A percentile compares a stretch with the other conserved stretches of the same genome.
Conservation (phyloP, 2,797 vertebrate genomes). For the Enteromius fasciolatus region DNA sequence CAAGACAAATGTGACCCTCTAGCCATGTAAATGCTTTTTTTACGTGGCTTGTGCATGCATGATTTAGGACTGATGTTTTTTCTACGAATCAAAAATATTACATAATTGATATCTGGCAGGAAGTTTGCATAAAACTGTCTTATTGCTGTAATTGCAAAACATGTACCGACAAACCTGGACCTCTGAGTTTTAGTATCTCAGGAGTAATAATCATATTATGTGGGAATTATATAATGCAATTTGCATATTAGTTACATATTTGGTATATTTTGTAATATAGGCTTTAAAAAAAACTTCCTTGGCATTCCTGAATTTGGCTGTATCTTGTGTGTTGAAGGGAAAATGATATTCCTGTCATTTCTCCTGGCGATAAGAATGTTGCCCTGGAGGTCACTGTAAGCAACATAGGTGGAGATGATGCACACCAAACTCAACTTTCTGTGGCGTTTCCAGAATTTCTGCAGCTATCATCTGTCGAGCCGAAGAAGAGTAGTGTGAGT, state of each 20-base stretch:
- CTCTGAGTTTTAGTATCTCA: background rate
- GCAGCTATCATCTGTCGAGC: conserved; percentile 73
- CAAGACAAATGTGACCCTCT: conserved; percentile 82
- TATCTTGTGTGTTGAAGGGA: conserved; percentile 68
- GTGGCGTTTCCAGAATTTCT: conserved; percentile 83
- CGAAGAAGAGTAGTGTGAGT: conserved; percentile 44
- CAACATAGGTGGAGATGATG: conserved; percentile 87
- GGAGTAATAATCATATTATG: background rate
- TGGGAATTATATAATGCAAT: background rate
- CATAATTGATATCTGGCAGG: background rate
- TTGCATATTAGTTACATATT: background rate
- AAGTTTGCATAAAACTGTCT: background rate
- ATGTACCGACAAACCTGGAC: background rate
- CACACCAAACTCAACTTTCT: conserved; percentile 82
- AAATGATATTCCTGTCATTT: conserved; percentile 80
- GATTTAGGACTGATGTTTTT: background rate
- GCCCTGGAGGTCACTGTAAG: conserved; percentile 88
- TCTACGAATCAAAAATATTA: background rate
- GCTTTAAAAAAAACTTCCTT: background rate
- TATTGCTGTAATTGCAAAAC: background rate
- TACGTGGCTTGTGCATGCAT: background rate
- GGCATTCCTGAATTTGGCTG: background rate
- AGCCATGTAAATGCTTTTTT: conserved; percentile 72
- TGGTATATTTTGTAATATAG: background rate
- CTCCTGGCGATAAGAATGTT: conserved; percentile 85